Evolutionary conservation across 1,140 invertebrate genomes (phyloP), one percentile per base, ranked within the genome.

Genomic region (Parasteatoda tepidariorum): DNA sequence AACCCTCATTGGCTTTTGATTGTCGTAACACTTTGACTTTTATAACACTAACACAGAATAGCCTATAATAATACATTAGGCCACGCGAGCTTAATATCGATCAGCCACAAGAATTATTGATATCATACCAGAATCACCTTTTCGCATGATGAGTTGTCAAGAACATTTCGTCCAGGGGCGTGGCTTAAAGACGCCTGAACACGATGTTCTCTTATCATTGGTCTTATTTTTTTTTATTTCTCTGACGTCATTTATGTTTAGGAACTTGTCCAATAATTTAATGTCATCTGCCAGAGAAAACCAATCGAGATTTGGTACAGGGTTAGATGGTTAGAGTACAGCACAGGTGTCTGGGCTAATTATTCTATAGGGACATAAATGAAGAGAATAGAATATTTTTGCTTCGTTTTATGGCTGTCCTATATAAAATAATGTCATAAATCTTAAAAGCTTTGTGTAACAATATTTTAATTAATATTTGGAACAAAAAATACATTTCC

Each of bases 111-210:
- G 31, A 71, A 64, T 15, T 26, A 64, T 64, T 64, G 61, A 64
- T 30, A 31, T 1, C 3, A 41, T 54, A 26, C 68, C 41, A 55
- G 55, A 71, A 54, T 13, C 24, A 31, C 38, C 38, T 15, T 31
- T 71, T 71, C 68, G 41, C 28, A 55, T 71, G 68, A 71, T 55
- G 22, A 41, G 68, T 71, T 71, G 68, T 71, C 68, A 71, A 28
- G 48, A 71, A 26, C 68, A 71, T 30, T 26, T 38, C 9, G 33
- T 11, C 31, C 62, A 31, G 15, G 30, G n/a, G n/a, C 4, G n/a
- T 11, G n/a, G 15, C 64, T 11, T 18, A 26, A 24, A 48, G 2
- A 41, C 11, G 2, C 24, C n/a, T 34, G 31, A n/a, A 24, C 9
- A 1, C 6, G 64, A 11, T 22, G 33, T 67, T 34, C 18, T 31